Percentiles rank a stretch among this genome's conserved stretches.
Evolutionary conservation across 2,797 vertebrate species (phyloP).

Genomic region (Clamator glandarius): DNA sequence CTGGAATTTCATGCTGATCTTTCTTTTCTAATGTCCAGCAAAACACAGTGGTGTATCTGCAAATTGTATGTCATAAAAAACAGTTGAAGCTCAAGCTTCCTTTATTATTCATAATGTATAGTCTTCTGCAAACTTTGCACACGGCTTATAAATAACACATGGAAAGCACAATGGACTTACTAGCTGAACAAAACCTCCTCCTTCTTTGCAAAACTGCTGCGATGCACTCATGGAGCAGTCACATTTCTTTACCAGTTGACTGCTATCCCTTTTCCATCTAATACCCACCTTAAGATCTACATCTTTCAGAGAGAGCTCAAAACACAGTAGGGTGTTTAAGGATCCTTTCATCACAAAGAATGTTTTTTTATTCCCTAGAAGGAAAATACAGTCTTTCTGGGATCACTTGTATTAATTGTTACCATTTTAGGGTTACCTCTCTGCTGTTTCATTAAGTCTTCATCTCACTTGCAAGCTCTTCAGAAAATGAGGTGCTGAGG

Average conservation of each 20-base stretch:
- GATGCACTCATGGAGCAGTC: background rate
- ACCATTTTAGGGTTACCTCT: background rate
- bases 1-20: background rate
- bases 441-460: background rate
- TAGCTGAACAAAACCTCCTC: background rate
- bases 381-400: background rate
- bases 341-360: background rate
- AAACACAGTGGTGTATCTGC: background rate
- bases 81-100: background rate
- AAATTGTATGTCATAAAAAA: background rate
- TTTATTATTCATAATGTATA: background rate
- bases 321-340: background rate
- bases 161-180: background rate
- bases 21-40: background rate
- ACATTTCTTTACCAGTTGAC: background rate
- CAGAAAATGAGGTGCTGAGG: background rate
- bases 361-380: background rate
- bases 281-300: background rate
- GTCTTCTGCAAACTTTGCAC: background rate
- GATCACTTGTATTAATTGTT: background rate
- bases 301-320: background rate
- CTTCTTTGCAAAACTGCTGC: background rate
- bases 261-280: background rate
- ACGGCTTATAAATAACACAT: background rate
- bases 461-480: background rate